A percentile compares a stretch with the other conserved stretches of the same genome.
Conservation (phyloP, 2,888 invertebrate species). For the Beris chalybata region DNA sequence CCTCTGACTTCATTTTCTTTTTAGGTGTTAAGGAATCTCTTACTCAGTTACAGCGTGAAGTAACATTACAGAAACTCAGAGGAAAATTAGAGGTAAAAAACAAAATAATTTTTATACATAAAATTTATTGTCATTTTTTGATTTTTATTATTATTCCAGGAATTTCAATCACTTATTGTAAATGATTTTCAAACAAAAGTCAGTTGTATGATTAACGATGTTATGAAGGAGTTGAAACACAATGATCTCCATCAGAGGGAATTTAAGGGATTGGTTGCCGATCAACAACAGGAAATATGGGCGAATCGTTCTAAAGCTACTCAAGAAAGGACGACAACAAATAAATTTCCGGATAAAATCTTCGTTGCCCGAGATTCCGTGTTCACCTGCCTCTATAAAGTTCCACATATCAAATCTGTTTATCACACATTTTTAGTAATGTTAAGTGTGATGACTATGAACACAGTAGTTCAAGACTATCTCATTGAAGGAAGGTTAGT, state of each 20-base stretch:
- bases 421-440: conserved; percentile 83
- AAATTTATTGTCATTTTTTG: not conserved
- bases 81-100: conserved; percentile 12
- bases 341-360: conserved; percentile 63
- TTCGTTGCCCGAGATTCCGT: conserved; percentile 76
- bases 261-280: conserved; percentile 43
- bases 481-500: conserved; percentile 70
- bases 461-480: conserved; percentile 73
- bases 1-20: not conserved
- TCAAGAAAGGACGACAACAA: conserved; percentile 41
- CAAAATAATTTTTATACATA: not conserved
- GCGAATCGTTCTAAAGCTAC: conserved; percentile 28
- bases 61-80: conserved; percentile 1
- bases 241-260: conserved; percentile 49
- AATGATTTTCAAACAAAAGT: conserved; percentile 50
- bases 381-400: conserved; percentile 76
- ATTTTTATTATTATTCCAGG: conserved; percentile 35
- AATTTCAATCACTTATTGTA: conserved; percentile 46
- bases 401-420: conserved; percentile 78
- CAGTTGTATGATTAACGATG: conserved; percentile 49
- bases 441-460: conserved; percentile 70
- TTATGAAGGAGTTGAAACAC: conserved; percentile 50
- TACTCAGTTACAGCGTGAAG: conserved; percentile 2
- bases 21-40: not conserved
- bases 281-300: conserved; percentile 15